Conservation (phyloP, 2,113 vertebrate genomes). For the Calidris pygmaea region DNA sequence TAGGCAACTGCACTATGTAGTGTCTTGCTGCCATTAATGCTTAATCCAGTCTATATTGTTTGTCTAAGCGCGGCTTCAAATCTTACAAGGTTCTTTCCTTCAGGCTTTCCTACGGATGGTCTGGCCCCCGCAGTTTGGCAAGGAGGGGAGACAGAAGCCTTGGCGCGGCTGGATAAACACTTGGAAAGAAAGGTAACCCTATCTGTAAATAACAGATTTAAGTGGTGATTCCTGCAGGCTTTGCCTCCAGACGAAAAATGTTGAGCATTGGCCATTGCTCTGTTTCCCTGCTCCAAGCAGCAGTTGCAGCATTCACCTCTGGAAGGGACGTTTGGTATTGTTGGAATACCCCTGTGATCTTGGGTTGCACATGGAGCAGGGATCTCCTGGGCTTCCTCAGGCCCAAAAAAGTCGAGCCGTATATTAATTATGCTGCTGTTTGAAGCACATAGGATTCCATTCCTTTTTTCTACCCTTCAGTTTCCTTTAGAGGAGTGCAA, state of each 20-base stretch:
- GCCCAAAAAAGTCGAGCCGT: neutral
- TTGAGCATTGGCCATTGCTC: neutral
- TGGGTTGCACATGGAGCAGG: neutral
- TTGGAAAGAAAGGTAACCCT: constrained; percentile 89
- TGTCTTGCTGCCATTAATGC: neutral
- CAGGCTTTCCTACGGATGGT: constrained; percentile 88
- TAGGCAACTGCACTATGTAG: neutral
- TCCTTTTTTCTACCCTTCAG: neutral
- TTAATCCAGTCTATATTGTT: neutral
- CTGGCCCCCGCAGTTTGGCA: constrained; percentile 86
- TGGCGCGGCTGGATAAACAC: constrained; percentile 90
- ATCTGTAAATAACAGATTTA: neutral
- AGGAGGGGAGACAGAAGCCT: constrained; percentile 91
- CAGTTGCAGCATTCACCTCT: neutral
- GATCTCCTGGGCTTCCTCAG: neutral
- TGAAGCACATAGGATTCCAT: neutral
- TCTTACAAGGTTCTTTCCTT: constrained; percentile 4
- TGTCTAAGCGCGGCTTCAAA: neutral
- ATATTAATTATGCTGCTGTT: neutral
- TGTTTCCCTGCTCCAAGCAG: neutral
- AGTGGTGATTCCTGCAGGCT: neutral
- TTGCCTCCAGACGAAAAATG: neutral
- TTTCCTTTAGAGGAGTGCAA: neutral
- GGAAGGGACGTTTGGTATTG: neutral
- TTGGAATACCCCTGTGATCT: neutral